Base-by-base conservation (phyloP, 2,888 invertebrate genomes). In the Corbicula japonica region DNA sequence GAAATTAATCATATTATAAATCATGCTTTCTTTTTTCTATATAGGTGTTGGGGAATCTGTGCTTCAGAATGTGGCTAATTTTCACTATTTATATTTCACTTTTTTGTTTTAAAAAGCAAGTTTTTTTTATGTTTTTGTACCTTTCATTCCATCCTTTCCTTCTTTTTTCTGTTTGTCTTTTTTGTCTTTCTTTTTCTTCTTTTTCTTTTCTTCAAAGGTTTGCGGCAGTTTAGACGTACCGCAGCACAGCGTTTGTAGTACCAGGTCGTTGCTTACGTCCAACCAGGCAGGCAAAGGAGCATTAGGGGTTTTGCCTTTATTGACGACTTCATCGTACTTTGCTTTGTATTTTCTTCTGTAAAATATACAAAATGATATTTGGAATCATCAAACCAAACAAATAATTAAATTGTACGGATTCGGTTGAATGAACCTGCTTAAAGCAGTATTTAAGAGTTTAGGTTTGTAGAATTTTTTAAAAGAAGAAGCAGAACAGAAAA, bases 191-290 rank as follows among this genome's bases (percentile, higher is more conserved):
- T 58, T 58, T 8, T 58, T 56, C 18, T 56, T 35, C 35, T 58
- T 58, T 58, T 58, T 34, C 58, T 58, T 58, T 35, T 34, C 35
- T 2, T 8, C 21, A 15, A 58, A 58, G 21, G 58, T 15, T 35
- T 34, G 28, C 15, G 58, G 58, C 23, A 58, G 58, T 34, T 2
- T 35, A 18, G 58, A 58, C 8, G 35, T 1, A 2, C 21, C 32
- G 23, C 58, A 58, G 38, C 58, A 58, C 6, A 58, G 23, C 23
- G 58, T 35, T 21, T 58, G 58, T n/a, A 15, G n/a, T 8, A 18
- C 21, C 12, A 58, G 1, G 35, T 58, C 58, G 21, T 58, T 35
- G 35, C 58, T 58, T 10, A 58, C 58, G 28, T 34, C 58, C 2
- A 34, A 23, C 34, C 58, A 58, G 23, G 21, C 58, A 2, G 58